Conservation (phyloP, 2,888 invertebrate genomes). For the Agrochola macilenta region DNA sequence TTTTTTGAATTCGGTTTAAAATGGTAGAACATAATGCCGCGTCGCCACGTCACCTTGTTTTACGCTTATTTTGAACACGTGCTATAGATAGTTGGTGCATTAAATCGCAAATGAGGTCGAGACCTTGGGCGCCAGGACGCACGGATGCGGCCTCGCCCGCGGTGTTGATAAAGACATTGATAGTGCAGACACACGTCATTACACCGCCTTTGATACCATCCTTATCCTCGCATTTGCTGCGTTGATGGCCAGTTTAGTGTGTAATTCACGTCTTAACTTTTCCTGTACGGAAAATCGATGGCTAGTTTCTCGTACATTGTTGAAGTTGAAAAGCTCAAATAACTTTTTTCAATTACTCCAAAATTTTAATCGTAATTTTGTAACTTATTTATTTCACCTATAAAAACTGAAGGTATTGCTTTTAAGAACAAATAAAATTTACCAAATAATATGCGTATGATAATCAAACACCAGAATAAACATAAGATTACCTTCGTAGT, state of each 20-base stretch:
- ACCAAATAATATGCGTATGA: background rate
- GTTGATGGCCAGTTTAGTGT: slow-evolving; percentile 24
- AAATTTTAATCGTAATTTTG: background rate
- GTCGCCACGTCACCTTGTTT: slow-evolving; percentile 25
- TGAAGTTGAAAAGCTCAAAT: slow-evolving; percentile 5
- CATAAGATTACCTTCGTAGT: background rate
- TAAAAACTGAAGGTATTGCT: slow-evolving; percentile 5
- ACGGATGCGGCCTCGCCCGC: slow-evolving; percentile 52
- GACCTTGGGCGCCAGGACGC: slow-evolving; percentile 59
- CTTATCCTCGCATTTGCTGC: slow-evolving; percentile 51
- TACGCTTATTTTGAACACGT: slow-evolving; percentile 51
- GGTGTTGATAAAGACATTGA: slow-evolving; percentile 60
- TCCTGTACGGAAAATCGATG: slow-evolving; percentile 15
- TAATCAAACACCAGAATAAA: slow-evolving; percentile 23
- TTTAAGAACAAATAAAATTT: slow-evolving; percentile 11
- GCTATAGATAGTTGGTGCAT: slow-evolving; percentile 53
- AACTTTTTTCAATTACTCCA: background rate
- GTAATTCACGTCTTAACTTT: slow-evolving; percentile 21
- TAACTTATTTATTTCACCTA: background rate
- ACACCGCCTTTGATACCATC: slow-evolving; percentile 31
- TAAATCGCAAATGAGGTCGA: slow-evolving; percentile 46
- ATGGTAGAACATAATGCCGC: background rate
- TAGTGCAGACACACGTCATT: slow-evolving; percentile 36
- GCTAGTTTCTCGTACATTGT: background rate
- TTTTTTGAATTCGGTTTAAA: background rate